Conservation (phyloP, 1,140 invertebrate species). For the Neuroterus valhalla region DNA sequence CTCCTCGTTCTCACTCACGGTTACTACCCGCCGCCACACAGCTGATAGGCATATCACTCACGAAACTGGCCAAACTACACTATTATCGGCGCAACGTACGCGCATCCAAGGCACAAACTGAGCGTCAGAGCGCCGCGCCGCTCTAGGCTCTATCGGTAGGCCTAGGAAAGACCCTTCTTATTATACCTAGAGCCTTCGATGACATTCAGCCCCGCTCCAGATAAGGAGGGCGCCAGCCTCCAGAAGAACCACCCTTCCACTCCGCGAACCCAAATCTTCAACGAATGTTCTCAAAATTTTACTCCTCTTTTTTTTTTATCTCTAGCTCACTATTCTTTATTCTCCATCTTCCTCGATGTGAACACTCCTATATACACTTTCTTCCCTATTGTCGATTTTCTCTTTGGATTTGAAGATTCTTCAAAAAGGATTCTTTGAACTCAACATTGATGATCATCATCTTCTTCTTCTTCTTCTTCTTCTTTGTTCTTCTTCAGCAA, state of each 20-base stretch:
- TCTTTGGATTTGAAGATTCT: no score
- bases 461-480: neutral
- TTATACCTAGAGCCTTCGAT: neutral
- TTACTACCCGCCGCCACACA: slow-evolving; percentile 46
- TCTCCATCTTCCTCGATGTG: no score
- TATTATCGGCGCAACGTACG: slow-evolving; percentile 49
- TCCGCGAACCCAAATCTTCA: neutral
- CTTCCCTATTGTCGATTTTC: no score
- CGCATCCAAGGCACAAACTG: slow-evolving; percentile 67
- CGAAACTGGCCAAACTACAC: slow-evolving; percentile 33
- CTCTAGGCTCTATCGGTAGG: neutral
- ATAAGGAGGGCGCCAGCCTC: slow-evolving; percentile 37
- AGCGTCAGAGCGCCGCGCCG: slow-evolving; percentile 56
- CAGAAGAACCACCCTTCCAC: slow-evolving; percentile 7
- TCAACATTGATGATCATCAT: no score
- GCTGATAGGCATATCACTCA: slow-evolving; percentile 52
- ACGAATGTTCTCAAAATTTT: neutral
- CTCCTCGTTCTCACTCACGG: slow-evolving; percentile 32
- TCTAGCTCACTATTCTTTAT: neutral
- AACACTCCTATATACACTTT: no score
- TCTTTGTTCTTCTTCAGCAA: neutral
- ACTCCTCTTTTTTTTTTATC: neutral
- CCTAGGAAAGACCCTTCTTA: slow-evolving; percentile 2
- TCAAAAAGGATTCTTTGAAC: no score
- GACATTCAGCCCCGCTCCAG: slow-evolving; percentile 24